Percentiles rank a stretch among this genome's conserved stretches.
Evolutionary conservation across 2,888 invertebrate genomes (phyloP).

Genomic region (Steromphala cineraria): DNA sequence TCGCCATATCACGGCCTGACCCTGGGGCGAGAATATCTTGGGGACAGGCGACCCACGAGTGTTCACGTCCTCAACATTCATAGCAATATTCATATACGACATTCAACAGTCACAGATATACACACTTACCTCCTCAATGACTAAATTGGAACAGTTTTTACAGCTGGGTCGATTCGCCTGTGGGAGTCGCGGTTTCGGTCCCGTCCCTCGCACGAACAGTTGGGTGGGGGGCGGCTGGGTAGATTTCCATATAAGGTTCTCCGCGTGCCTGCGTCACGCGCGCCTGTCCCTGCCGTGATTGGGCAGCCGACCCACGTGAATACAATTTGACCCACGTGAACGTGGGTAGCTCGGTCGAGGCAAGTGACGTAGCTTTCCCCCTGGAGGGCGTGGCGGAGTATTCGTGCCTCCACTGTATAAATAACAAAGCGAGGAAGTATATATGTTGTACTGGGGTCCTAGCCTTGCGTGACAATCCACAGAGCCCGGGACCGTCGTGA

Average conservation of each 20-base stretch:
- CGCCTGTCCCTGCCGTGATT: slow-evolving; percentile 57
- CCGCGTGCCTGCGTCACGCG: slow-evolving; percentile 48
- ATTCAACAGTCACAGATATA: neutral
- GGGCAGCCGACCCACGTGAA: slow-evolving; percentile 65
- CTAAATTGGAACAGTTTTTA: slow-evolving; percentile 17
- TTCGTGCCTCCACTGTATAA: slow-evolving; percentile 24
- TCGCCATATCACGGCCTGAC: slow-evolving; percentile 12
- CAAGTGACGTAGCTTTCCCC: slow-evolving; percentile 51
- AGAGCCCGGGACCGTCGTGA: slow-evolving; percentile 1
- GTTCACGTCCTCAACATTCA: neutral
- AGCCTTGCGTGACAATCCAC: slow-evolving; percentile 8
- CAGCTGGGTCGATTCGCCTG: slow-evolving; percentile 18
- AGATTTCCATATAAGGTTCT: slow-evolving; percentile 61
- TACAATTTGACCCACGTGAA: slow-evolving; percentile 41
- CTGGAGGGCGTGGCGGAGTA: slow-evolving; percentile 45
- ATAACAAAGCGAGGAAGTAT: slow-evolving; percentile 13
- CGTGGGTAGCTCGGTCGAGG: slow-evolving; percentile 57
- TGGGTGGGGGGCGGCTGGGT: slow-evolving; percentile 58
- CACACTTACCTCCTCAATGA: slow-evolving; percentile 29
- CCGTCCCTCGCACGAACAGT: slow-evolving; percentile 46
- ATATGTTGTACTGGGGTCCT: neutral
- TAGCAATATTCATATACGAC: neutral
- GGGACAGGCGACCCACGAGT: slow-evolving; percentile 14
- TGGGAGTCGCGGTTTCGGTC: slow-evolving; percentile 43
- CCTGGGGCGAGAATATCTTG: slow-evolving; percentile 3